Base-by-base conservation (phyloP, 2,888 invertebrate species). In the Dryobota labecula region DNA sequence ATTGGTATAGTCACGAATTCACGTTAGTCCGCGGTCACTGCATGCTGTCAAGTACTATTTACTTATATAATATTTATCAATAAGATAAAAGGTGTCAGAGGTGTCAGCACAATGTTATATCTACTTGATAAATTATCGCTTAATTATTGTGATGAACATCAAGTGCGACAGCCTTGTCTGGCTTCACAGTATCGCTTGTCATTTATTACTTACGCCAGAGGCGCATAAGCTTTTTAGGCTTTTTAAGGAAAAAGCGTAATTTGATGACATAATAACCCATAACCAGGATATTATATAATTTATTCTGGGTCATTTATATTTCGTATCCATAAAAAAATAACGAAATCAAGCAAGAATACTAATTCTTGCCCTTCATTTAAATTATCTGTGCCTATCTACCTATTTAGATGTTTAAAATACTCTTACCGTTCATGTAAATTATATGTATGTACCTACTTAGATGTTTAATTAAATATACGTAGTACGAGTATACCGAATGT, bases 1-100 rank as follows among this genome's bases (percentile, higher is more conserved):
- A 64, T 84, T 84, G 71, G 76, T 15, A 58, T 24, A 84, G 49
- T 81, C 76, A 81, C 70, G 77, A 82, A 36, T 38, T 33, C 53
- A 38, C 53, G 53, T 70, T 45, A 51, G 13, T 13, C 24, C 30
- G 56, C 66, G 76, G 65, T 68, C 74, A 65, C 45, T 72, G 58
- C 38, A 9, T 71, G 38, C 41, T 53, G 73, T 67, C 56, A 77
- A 76, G 41, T 77, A 58, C 27, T 80, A 76, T 81, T 62, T 68
- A 54, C 58, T 63, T 77, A 77, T 13, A 18, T 82, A 82, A 82
- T 54, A 61, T 20, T 64, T 72, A 47, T 47, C 36, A 24, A n/a
- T n/a, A 24, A 38, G 24, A 56, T 41, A 30, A 41, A 47, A 49
- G 13, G 41, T 63, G 58, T 64, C 43, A 18, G 62, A 71, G 15